Evolutionary conservation across 2,113 vertebrate species (phyloP).

Genomic region (Solea senegalensis): DNA sequence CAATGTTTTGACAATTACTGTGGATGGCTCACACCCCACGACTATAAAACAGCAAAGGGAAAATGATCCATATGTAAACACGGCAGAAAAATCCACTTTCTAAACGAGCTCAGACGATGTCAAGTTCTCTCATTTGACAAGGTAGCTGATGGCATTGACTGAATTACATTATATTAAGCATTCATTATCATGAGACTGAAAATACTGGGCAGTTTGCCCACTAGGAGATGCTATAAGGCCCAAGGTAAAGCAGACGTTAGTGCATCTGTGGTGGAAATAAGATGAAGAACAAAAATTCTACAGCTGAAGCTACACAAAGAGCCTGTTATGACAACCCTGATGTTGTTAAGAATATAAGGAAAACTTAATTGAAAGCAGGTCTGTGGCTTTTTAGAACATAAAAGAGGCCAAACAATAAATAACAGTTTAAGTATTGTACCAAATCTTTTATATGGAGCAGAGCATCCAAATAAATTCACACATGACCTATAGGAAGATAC

Average conservation of each 20-base stretch:
- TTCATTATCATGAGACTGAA: constrained; percentile 55
- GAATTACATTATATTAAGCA: constrained; percentile 55
- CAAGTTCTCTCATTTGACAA: constrained; percentile 53
- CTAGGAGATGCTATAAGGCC: constrained; percentile 74
- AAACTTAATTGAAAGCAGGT: neutral
- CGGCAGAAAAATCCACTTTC: constrained; percentile 45
- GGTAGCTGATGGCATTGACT: constrained; percentile 50
- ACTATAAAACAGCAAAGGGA: constrained; percentile 32
- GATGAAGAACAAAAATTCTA: constrained; percentile 11
- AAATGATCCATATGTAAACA: constrained; percentile 47
- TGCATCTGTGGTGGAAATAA: neutral
- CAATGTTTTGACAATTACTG: constrained; percentile 25
- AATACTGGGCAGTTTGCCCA: constrained; percentile 56
- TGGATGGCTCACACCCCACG: neutral
- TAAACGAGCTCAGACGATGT: constrained; percentile 56
- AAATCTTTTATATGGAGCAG: neutral
- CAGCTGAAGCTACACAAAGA: neutral
- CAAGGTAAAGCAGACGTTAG: constrained; percentile 40
- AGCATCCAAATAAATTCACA: constrained; percentile 28
- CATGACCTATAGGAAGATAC: constrained; percentile 30
- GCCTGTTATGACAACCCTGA: neutral
- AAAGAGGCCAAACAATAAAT: neutral
- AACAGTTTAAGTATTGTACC: neutral
- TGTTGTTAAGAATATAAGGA: neutral
- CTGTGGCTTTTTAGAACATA: neutral